These are phyloP conservation scores for Melanotaenia parkinsoni DNA, from an alignment of 2,797 vertebrate species.

Conservation along the genomic window DNA sequence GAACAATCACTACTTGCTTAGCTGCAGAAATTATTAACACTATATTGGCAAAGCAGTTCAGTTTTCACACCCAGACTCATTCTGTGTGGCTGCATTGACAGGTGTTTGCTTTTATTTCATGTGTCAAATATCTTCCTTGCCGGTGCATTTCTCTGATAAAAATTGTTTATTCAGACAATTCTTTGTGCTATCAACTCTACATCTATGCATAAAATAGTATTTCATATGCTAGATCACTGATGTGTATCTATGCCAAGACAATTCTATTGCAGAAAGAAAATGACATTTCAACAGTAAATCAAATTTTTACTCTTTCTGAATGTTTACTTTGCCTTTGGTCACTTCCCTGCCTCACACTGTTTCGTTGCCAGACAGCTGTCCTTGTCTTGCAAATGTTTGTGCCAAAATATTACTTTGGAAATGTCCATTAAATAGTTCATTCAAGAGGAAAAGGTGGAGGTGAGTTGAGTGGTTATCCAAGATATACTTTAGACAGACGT, in stretches of 20 bases:
- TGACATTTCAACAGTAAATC: constrained; percentile 30
- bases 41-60: constrained; percentile 68
- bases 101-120: constrained; percentile 21
- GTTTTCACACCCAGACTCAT: constrained; percentile 43
- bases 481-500: not conserved
- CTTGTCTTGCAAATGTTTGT: not conserved
- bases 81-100: not conserved
- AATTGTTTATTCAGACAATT: not conserved
- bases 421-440: constrained; percentile 40
- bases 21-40: constrained; percentile 79
- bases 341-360: constrained; percentile 17
- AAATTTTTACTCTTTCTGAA: constrained; percentile 34
- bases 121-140: constrained; percentile 1
- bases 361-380: not conserved
- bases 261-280: constrained; percentile 26
- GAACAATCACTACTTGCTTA: constrained; percentile 56
- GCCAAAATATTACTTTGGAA: not conserved
- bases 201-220: not conserved
- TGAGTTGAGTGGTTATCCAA: not conserved
- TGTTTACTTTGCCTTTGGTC: constrained; percentile 10
- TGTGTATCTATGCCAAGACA: constrained; percentile 9
- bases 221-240: not conserved
- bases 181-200: not conserved
- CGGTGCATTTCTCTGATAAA: not conserved
- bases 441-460: constrained; percentile 15